Percentiles rank a stretch among this genome's conserved stretches.
These are phyloP conservation scores for Macropis europaea DNA, from an alignment of 2,888 invertebrate genomes.

Conservation along the genomic window DNA sequence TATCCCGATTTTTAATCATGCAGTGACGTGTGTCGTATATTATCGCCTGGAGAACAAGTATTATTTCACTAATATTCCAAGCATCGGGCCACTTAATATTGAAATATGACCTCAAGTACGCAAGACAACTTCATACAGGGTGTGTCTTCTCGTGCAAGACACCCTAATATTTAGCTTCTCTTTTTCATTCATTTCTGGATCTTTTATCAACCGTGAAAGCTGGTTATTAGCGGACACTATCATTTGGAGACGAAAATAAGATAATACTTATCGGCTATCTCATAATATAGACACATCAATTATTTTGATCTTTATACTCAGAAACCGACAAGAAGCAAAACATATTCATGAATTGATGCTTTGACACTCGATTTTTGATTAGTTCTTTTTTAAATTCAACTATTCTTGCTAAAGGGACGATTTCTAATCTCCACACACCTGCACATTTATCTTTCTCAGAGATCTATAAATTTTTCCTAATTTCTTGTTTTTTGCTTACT, in stretches of 20 bases:
- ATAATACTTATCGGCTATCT: conserved; percentile 9
- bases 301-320: background rate
- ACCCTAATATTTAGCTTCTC: background rate
- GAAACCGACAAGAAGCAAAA: no score
- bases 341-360: no score
- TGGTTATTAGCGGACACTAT: conserved; percentile 20
- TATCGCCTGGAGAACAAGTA: conserved; percentile 41
- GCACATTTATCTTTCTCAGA: no score
- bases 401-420: no score
- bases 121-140: conserved; percentile 26
- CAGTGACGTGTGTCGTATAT: conserved; percentile 15
- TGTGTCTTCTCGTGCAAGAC: background rate
- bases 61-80: conserved; percentile 39
- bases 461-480: no score
- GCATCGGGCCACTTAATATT: conserved; percentile 38
- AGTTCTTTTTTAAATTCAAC: no score
- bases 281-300: conserved; percentile 18
- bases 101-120: conserved; percentile 31
- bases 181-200: conserved; percentile 24
- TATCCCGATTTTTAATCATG: conserved; percentile 43
- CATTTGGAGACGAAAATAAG: background rate
- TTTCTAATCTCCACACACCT: no score
- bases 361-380: no score
- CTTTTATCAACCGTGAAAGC: background rate
- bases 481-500: no score